These are phyloP conservation scores for Drosophila tsacasi DNA, from an alignment of 1,140 invertebrate genomes.

Conservation along the genomic window DNA sequence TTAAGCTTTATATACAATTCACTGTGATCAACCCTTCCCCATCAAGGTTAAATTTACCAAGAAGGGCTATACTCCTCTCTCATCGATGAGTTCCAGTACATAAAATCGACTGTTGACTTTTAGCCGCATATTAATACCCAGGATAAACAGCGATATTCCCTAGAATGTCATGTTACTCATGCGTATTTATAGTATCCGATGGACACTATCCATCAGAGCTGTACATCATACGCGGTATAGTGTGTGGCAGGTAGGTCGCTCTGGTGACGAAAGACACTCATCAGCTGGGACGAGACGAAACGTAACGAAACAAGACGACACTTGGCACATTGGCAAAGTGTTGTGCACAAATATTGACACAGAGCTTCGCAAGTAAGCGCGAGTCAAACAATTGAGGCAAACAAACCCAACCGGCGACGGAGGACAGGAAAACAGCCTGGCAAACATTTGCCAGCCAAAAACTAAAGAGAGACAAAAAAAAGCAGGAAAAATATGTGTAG, in stretches of 20 bases:
- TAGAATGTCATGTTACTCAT: conserved; percentile 27
- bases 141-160: conserved; percentile 35
- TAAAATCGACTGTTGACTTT: conserved; percentile 19
- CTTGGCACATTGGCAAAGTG: conserved; percentile 82
- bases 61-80: not conserved
- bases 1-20: not conserved
- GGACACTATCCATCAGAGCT: conserved; percentile 8
- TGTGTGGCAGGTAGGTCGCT: not conserved
- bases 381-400: conserved; percentile 77
- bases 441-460: conserved; percentile 30
- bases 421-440: conserved; percentile 49
- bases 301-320: conserved; percentile 47
- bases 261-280: conserved; percentile 20
- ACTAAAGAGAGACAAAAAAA: conserved; percentile 31
- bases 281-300: conserved; percentile 26
- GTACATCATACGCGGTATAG: not conserved
- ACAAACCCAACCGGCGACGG: conserved; percentile 42
- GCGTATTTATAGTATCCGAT: conserved; percentile 7
- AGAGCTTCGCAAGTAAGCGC: conserved; percentile 82
- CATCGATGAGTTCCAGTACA: conserved; percentile 9
- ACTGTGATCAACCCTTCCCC: not conserved
- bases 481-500: not conserved
- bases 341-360: conserved; percentile 77
- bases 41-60: not conserved
- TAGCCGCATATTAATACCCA: conserved; percentile 7